Evolutionary conservation across 2,113 vertebrate genomes (phyloP), one percentile per base, ranked within the genome.

Genomic region (Erinaceus europaeus): DNA sequence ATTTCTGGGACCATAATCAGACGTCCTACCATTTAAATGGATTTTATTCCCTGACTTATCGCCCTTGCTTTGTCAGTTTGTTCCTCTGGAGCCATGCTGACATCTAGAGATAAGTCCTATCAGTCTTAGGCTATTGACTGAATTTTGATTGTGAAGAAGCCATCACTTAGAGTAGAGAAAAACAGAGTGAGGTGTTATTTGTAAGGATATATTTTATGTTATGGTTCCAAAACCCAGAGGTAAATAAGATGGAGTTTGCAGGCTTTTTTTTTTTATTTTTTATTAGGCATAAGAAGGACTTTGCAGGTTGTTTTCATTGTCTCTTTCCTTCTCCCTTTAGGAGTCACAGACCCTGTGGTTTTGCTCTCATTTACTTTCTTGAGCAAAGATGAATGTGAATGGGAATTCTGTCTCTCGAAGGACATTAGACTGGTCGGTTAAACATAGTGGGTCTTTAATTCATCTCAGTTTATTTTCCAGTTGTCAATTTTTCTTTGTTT

Each of bases 131-230:
- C 98, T 97, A 97, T 98, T 98, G 98, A 97, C 97, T 98, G 98
- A 98, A 98, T 98, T 98, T 96, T 97, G 97, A 97, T 97, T 98
- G 98, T 96, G 98, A 97, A 97, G 97, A 98, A 98, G 97, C 97
- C 98, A 96, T 97, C 97, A 96, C 96, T 98, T 97, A 96, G 96
- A 93, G 95, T 95, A 94, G 94, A 92, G 89, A 95, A 86, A 97
- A 96, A 96, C 97, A 96, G 96, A 96, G 95, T 96, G 97, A 97
- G 96, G 97, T 91, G 89, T 97, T 95, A 96, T 96, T 97, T 95
- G 97, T 97, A 94, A 94, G 94, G 95, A 95, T 96, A 92, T 96
- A 97, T 92, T 97, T 97, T 96, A 96, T 97, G 96, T 95, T 98
- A 93, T 81, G 91, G 96, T 97, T 97, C 95, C 94, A 80, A 93